Evolutionary conservation across 2,797 vertebrate genomes (phyloP), one percentile per base, ranked within the genome.

Genomic region (Cercopithecus mitis): DNA sequence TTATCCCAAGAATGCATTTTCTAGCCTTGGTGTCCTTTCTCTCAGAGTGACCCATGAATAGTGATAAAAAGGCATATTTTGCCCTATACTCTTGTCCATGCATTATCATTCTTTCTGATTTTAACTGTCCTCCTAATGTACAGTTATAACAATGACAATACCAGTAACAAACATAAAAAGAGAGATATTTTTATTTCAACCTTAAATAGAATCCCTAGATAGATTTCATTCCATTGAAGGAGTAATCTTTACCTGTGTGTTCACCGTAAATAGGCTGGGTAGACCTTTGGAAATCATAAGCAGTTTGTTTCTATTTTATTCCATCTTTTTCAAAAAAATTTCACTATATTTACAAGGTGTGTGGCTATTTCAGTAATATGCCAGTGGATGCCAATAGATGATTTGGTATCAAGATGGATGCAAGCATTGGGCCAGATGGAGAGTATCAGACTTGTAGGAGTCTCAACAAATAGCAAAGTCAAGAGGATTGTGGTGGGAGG

Each of bases 141-240:
- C 1, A 81, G 30, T 90, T 87, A 39, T 27, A 91, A 20, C 7
- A 67, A 12, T 93, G 52, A 72, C 75, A 41, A 81, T 50, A 87
- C 17, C 19, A 83, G 22, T 95, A 81, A 72, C 67, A 88, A 43
- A 67, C 33, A 82, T 95, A 86, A 94, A 93, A 91, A 79, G 79
- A 83, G 36, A 81, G 27, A 15, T 77, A 30, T 87, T 96, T 95
- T 96, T 91, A 89, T 93, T 95, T 92, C 39, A 88, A 39, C 58
- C 50, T 84, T 76, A 94, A 15, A 52, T 79, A 55, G 88, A 77
- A 92, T 75, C 36, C 58, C 41, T 90, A 94, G 36, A 81, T 93
- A 94, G 96, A 76, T 80, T 39, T 94, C 27, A 55, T 80, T 88
- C 30, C 79, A 94, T 93, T 80, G 41, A 94, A 95, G 89, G 86